Evolutionary conservation across 2,888 invertebrate species (phyloP).

Genomic region (Torymus auratus): DNA sequence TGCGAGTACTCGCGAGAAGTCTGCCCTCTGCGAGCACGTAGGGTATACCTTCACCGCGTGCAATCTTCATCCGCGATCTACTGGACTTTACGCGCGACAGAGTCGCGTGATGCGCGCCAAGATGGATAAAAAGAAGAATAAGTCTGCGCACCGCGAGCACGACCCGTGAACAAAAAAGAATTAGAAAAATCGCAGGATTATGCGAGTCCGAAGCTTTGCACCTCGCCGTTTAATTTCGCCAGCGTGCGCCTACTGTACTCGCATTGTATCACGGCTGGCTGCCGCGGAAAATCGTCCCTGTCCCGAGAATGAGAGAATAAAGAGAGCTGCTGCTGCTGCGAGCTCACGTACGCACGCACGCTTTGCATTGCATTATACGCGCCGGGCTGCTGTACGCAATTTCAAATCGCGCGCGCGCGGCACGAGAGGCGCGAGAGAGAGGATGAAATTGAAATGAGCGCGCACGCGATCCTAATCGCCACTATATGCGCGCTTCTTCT

Average conservation of each 20-base stretch:
- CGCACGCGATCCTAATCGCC: slow-evolving; percentile 44
- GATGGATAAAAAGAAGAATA: no score
- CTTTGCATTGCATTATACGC: slow-evolving; percentile 6
- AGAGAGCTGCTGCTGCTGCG: not conserved
- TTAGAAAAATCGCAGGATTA: not conserved
- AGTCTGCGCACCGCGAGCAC: not conserved
- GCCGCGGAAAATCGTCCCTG: slow-evolving; percentile 55
- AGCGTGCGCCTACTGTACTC: no score
- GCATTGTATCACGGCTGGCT: slow-evolving; percentile 34
- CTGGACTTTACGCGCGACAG: slow-evolving; percentile 46
- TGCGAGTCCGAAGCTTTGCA: slow-evolving; percentile 3
- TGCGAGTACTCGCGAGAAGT: not conserved
- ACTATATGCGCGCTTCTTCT: not conserved
- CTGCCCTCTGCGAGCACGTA: not conserved
- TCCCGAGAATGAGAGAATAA: not conserved
- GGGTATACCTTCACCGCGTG: not conserved
- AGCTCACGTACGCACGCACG: not conserved
- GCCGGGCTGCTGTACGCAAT: not conserved
- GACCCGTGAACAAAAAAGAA: not conserved
- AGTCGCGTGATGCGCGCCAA: not conserved
- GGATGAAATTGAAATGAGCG: slow-evolving; percentile 55
- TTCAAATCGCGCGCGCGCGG: not conserved
- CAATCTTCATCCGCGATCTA: slow-evolving; percentile 26
- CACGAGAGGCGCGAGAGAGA: not conserved
- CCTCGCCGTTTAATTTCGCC: not conserved